Evolutionary conservation across 1,140 invertebrate species (phyloP).

Genomic region (Acromyrmex echinatior): DNA sequence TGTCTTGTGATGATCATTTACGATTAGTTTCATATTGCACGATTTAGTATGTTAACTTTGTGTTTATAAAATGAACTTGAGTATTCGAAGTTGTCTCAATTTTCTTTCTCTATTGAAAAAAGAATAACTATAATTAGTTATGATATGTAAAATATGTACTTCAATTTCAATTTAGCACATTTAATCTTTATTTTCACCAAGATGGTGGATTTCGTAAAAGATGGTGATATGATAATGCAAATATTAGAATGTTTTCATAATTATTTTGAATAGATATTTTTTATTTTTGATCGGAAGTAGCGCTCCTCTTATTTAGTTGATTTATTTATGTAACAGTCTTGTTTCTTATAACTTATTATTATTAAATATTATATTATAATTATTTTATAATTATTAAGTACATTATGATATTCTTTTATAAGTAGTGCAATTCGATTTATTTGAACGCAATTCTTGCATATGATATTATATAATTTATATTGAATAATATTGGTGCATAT

Average conservation of each 20-base stretch:
- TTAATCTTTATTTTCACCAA: neutral
- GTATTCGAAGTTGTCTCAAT: neutral
- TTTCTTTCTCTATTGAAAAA: neutral
- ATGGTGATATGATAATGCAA: no score
- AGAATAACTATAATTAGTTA: neutral
- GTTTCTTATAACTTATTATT: no score
- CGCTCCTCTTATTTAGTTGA: no score
- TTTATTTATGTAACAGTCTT: neutral
- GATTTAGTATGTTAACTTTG: neutral
- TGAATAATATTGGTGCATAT: neutral
- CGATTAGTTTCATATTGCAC: neutral
- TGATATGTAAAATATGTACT: neutral
- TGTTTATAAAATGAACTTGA: neutral
- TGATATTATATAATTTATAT: constrained; percentile 8
- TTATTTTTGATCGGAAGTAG: no score
- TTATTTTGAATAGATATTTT: no score
- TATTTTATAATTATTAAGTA: constrained; percentile 7
- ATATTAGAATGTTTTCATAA: no score
- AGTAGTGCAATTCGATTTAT: neutral
- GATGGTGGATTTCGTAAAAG: neutral
- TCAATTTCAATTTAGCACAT: neutral
- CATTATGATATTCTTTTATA: neutral
- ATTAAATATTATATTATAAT: constrained; percentile 15
- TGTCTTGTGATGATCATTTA: neutral
- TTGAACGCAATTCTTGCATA: neutral